A percentile compares a stretch with the other conserved stretches of the same genome.
Conservation (phyloP, 2,113 vertebrate genomes). For the Bos indicus region DNA sequence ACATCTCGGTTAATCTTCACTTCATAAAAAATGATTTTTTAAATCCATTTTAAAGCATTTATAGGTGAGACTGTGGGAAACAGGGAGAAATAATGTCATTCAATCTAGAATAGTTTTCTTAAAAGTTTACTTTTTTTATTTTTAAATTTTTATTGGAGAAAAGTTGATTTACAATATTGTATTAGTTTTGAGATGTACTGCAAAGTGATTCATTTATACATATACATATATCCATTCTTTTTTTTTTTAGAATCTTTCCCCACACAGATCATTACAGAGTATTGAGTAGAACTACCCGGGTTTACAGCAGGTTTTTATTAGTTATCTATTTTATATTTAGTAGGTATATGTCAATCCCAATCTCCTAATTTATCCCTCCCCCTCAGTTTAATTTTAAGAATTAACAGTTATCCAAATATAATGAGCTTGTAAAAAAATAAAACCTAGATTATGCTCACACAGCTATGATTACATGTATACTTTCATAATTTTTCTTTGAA, state of each 20-base stretch:
- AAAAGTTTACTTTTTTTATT: not conserved
- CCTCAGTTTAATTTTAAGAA: not conserved
- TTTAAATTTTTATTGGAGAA: not conserved
- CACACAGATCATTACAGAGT: not conserved
- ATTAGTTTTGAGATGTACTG: not conserved
- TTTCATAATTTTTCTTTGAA: not conserved
- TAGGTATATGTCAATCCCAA: not conserved
- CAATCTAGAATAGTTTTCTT: conserved; percentile 2
- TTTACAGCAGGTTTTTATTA: not conserved
- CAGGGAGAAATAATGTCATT: not conserved
- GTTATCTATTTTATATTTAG: not conserved
- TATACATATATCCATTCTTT: not conserved
- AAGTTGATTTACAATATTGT: not conserved
- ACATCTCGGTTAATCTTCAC: not conserved
- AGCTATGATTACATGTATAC: not conserved
- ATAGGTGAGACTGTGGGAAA: not conserved
- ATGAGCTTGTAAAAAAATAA: not conserved
- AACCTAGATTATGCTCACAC: not conserved
- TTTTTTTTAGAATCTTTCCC: not conserved
- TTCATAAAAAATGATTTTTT: not conserved
- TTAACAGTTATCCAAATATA: conserved; percentile 18
- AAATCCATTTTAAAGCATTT: not conserved
- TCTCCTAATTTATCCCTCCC: not conserved
- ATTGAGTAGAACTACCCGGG: not conserved
- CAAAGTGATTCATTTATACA: not conserved